A percentile compares a stretch with the other conserved stretches of the same genome.
Conservation (phyloP, 2,888 invertebrate genomes). For the Torymus tubicola region DNA sequence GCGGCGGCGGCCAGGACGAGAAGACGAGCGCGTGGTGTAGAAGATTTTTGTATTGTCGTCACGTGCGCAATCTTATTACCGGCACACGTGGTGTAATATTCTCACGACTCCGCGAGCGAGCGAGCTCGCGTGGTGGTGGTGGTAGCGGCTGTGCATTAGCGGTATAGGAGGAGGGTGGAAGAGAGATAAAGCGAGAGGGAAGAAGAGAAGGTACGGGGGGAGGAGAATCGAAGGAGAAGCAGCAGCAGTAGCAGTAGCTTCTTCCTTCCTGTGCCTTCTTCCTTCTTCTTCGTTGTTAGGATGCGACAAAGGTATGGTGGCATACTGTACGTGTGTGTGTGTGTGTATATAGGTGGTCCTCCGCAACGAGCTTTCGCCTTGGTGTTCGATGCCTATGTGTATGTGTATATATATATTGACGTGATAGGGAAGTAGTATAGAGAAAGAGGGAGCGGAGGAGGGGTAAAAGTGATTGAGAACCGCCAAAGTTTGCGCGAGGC, state of each 20-base stretch:
- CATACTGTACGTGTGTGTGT: too few species aligned
- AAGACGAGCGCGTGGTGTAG: background rate
- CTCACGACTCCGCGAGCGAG: constrained; percentile 60
- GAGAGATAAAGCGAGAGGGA: background rate
- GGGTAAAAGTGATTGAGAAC: constrained; percentile 70
- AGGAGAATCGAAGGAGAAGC: background rate
- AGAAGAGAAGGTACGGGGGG: background rate
- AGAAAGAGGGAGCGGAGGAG: background rate
- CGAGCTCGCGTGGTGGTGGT: constrained; percentile 42
- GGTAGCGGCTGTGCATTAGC: background rate
- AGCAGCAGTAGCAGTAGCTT: background rate
- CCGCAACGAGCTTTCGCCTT: constrained; percentile 51
- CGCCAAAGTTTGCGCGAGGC: constrained; percentile 66
- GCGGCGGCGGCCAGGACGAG: background rate
- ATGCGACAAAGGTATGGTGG: constrained; percentile 65
- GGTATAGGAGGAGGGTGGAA: too few species aligned
- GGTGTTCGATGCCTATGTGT: too few species aligned
- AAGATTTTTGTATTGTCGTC: constrained; percentile 73
- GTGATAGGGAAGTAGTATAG: background rate
- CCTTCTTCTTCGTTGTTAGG: constrained; percentile 64
- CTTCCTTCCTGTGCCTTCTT: constrained; percentile 6
- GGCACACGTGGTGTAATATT: constrained; percentile 74
- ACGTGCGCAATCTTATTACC: constrained; percentile 75
- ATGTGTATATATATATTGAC: too few species aligned
- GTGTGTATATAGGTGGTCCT: constrained; percentile 52